Percentiles rank a stretch among this genome's conserved stretches.
These are phyloP conservation scores for Alaudala cheleensis DNA, from an alignment of 2,113 vertebrate genomes.

Conservation along the genomic window DNA sequence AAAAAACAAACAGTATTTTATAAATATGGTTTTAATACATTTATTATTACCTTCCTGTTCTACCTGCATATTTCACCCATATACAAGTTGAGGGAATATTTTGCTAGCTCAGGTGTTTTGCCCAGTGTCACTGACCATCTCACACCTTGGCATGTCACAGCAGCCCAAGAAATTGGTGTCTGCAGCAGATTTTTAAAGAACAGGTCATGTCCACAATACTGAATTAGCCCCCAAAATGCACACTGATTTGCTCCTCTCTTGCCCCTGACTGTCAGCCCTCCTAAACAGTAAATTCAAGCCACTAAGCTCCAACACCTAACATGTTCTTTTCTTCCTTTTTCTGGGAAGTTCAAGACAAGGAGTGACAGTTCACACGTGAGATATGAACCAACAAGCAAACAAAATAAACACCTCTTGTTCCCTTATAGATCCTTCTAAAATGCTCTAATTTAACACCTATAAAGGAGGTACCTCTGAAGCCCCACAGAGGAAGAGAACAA, in stretches of 20 bases:
- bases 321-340: background rate
- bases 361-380: background rate
- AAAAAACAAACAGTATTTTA: background rate
- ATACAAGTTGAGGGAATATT: background rate
- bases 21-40: background rate
- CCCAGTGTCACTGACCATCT: background rate
- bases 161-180: background rate
- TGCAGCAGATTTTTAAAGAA: background rate
- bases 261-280: background rate
- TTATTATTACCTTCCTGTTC: background rate
- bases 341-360: background rate
- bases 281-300: background rate
- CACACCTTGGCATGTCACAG: background rate
- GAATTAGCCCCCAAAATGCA: background rate
- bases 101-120: background rate
- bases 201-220: background rate
- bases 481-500: background rate
- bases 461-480: background rate
- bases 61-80: background rate
- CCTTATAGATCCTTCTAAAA: background rate
- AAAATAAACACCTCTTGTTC: accelerated
- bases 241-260: background rate
- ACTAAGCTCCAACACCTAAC: background rate
- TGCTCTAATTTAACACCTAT: background rate
- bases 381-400: background rate